A percentile compares a stretch with the other conserved stretches of the same genome.
Evolutionary conservation across 2,113 vertebrate species (phyloP).

Genomic region (Glaucidium brasilianum): DNA sequence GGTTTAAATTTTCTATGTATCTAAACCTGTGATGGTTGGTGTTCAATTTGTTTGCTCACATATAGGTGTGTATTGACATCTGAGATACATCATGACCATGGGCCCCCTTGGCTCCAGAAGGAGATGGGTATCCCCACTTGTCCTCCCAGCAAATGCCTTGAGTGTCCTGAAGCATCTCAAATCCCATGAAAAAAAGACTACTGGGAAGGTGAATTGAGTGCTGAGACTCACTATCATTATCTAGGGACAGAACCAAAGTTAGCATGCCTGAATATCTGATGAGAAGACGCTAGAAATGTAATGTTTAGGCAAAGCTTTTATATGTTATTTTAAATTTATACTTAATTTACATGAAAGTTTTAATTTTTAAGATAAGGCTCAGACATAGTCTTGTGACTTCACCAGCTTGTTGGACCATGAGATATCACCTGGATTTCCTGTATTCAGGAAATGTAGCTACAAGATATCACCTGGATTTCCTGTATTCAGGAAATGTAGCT

Average conservation of each 20-base stretch:
- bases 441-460: too few species aligned
- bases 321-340: background rate
- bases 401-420: background rate
- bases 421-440: background rate
- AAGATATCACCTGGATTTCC: background rate
- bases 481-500: too few species aligned
- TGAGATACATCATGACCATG: accelerated
- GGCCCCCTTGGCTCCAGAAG: background rate
- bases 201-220: background rate
- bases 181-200: background rate
- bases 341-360: background rate
- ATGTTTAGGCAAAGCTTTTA: background rate
- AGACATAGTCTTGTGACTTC: background rate
- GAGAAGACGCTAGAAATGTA: background rate
- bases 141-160: background rate
- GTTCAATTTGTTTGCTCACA: background rate
- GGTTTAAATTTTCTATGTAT: background rate
- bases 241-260: background rate
- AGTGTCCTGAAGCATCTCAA: background rate
- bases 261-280: background rate
- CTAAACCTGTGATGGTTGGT: background rate
- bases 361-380: background rate
- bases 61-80: background rate
- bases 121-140: background rate
- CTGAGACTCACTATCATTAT: background rate